Percentiles rank a stretch among this genome's conserved stretches.
phyloP scores from a whole-genome alignment of 1,140 invertebrate genomes.

The Lasaia peninsularis region DNA sequence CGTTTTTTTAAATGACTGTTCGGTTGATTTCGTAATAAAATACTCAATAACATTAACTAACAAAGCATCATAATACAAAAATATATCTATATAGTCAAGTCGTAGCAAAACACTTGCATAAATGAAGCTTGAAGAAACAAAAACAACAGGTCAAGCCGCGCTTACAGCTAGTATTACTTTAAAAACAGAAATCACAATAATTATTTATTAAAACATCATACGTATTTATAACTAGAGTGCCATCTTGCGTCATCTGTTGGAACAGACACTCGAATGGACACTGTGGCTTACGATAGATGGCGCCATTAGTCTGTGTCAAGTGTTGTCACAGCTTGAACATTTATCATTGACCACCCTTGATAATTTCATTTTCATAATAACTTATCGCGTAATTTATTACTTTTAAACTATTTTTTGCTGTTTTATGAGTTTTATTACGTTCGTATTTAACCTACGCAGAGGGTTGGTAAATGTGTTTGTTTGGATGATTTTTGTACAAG shows the following conservation, averaged over 20 bases:
- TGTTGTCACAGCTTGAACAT: slow-evolving; percentile 60
- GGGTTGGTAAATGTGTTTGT: slow-evolving; percentile 3
- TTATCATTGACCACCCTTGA: slow-evolving; percentile 56
- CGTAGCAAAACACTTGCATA: no score
- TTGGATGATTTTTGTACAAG: no score
- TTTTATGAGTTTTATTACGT: background rate
- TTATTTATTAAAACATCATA: background rate
- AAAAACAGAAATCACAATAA: background rate
- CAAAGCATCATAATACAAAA: no score
- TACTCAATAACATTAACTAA: no score
- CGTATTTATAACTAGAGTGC: slow-evolving; percentile 19
- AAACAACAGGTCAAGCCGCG: no score
- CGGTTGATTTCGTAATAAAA: no score
- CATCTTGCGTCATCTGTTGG: slow-evolving; percentile 37
- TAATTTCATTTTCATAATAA: slow-evolving; percentile 59
- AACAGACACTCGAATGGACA: slow-evolving; percentile 42
- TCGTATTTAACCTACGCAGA: no score
- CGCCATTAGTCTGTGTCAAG: slow-evolving; percentile 61
- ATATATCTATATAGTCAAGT: no score
- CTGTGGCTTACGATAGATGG: slow-evolving; percentile 59
- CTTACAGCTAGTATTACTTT: no score
- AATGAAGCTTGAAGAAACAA: no score
- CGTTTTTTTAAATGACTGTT: no score
- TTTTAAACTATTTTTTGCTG: slow-evolving; percentile 2
- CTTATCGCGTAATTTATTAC: slow-evolving; percentile 14